Evolutionary conservation across 2,113 vertebrate species (phyloP).

Genomic region (Python bivittatus): DNA sequence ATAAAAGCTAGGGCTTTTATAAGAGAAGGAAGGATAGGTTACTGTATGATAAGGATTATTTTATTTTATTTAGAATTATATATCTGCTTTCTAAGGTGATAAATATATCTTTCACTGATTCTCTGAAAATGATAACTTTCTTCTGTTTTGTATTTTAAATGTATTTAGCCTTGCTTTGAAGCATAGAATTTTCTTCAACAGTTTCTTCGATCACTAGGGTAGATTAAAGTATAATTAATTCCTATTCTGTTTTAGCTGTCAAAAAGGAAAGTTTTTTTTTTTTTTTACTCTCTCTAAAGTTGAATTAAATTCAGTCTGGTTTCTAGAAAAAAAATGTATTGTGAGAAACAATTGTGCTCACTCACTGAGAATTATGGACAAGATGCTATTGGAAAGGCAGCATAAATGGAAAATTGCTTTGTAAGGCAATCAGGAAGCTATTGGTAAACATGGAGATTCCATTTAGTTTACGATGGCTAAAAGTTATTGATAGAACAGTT

Average conservation of each 20-base stretch:
- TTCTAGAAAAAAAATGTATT: not conserved
- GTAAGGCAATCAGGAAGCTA: not conserved
- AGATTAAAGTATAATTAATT: not conserved
- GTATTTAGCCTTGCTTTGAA: not conserved
- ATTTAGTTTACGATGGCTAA: not conserved
- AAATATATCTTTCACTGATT: not conserved
- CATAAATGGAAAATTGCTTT: not conserved
- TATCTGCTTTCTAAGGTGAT: conserved; percentile 1
- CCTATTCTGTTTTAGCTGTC: not conserved
- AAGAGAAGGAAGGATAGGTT: not conserved
- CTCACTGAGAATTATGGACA: not conserved
- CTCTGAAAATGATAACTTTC: not conserved
- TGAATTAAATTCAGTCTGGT: not conserved
- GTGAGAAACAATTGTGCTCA: not conserved
- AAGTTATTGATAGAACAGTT: not conserved
- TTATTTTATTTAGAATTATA: not conserved
- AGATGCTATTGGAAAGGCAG: not conserved
- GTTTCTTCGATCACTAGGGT: not conserved
- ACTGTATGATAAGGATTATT: not conserved
- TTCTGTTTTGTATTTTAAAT: not conserved
- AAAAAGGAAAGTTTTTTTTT: not conserved
- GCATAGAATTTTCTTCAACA: not conserved
- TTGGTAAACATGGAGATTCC: not conserved
- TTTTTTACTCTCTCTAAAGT: not conserved
- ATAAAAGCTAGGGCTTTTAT: not conserved